Percentiles rank a stretch among this genome's conserved stretches.
Evolutionary conservation across 2,113 vertebrate genomes (phyloP).

Genomic region (Tragelaphus strepsiceros): DNA sequence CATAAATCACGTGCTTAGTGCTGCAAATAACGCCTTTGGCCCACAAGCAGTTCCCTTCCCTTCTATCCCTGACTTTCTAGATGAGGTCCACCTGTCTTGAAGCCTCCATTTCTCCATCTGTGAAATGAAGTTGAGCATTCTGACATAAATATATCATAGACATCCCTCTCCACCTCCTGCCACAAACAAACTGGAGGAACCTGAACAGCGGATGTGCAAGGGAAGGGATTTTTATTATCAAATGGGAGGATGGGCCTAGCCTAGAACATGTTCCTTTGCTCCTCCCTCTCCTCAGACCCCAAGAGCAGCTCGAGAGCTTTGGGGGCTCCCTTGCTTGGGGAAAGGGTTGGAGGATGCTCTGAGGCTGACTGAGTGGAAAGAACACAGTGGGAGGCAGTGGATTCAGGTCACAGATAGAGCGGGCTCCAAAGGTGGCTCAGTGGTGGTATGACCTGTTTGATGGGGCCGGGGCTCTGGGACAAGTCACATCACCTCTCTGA

Average conservation of each 20-base stretch:
- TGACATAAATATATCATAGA: not conserved
- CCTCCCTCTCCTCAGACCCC: not conserved
- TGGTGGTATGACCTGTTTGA: not conserved
- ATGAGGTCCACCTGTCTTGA: not conserved
- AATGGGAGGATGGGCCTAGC: not conserved
- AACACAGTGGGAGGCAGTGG: not conserved
- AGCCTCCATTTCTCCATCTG: not conserved
- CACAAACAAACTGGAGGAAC: not conserved
- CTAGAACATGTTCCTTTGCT: not conserved
- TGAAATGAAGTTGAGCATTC: not conserved
- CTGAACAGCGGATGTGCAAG: not conserved
- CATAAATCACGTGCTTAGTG: not conserved
- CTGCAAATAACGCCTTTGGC: not conserved
- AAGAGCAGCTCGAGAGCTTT: not conserved
- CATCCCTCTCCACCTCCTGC: too few species aligned
- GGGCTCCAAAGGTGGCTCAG: not conserved
- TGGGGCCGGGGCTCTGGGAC: not conserved
- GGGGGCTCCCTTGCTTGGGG: not conserved
- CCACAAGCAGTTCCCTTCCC: not conserved
- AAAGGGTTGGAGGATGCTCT: not conserved
- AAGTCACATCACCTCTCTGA: not conserved
- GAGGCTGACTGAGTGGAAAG: not conserved
- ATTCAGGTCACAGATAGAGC: not conserved
- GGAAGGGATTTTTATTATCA: not conserved
- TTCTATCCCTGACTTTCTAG: not conserved